phyloP scores from a whole-genome alignment of 2,888 invertebrate species.

The Helleia helle region DNA sequence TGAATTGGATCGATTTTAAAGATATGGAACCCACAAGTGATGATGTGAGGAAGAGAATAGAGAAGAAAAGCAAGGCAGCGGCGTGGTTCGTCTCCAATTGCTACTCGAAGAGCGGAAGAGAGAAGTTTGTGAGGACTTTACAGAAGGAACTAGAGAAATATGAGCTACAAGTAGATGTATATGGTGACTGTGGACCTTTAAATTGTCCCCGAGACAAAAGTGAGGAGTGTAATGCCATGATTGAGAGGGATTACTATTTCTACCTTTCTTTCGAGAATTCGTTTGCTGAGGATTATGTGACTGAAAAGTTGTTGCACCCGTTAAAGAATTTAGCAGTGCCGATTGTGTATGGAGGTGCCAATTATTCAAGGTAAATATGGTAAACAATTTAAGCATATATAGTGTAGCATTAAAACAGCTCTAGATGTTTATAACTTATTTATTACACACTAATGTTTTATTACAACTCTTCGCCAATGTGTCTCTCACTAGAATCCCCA shows the following conservation, averaged over 20 bases:
- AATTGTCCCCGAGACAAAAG: conserved; percentile 26
- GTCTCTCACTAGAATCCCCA: too few relatives aligned
- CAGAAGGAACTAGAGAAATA: conserved; percentile 26
- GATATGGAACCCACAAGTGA: conserved; percentile 33
- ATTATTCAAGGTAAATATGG: conserved; percentile 34
- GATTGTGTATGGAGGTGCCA: conserved; percentile 78
- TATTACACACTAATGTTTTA: too few relatives aligned
- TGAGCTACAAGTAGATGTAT: conserved; percentile 33
- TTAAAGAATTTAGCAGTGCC: conserved; percentile 72
- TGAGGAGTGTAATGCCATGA: conserved; percentile 28
- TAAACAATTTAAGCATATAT: not conserved
- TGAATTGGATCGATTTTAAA: conserved; percentile 38
- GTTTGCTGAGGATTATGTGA: conserved; percentile 42
- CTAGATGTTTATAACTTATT: too few relatives aligned
- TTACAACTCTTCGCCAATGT: too few relatives aligned
- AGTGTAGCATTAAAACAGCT: too few relatives aligned
- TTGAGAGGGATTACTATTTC: conserved; percentile 40
- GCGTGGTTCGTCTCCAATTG: conserved; percentile 50
- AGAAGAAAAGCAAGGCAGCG: conserved; percentile 33
- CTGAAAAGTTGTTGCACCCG: conserved; percentile 38
- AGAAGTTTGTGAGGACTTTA: conserved; percentile 26
- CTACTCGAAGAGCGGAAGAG: conserved; percentile 26
- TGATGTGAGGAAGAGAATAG: conserved; percentile 28
- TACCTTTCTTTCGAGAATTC: conserved; percentile 50
- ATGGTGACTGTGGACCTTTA: conserved; percentile 34